phyloP scores from a whole-genome alignment of 2,797 vertebrate genomes.

The Gadopsis bispinosus region DNA sequence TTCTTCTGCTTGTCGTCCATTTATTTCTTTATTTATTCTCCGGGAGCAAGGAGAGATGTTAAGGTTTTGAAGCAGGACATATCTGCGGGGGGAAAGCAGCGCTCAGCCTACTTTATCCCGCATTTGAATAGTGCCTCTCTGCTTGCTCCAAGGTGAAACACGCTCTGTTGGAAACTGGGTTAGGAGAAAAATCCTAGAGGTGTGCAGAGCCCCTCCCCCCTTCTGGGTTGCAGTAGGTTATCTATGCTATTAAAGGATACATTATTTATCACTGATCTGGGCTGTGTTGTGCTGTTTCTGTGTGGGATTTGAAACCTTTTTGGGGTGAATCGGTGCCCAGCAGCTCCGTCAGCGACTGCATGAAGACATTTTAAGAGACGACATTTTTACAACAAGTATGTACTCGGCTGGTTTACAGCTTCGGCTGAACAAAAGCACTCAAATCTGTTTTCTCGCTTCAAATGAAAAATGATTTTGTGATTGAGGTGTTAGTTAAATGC shows the following conservation, averaged over 20 bases:
- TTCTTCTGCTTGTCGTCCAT: slow-evolving; percentile 73
- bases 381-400: no score
- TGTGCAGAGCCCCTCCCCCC: slow-evolving; percentile 1
- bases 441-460: neutral
- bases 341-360: slow-evolving; percentile 14
- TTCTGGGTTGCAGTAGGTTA: slow-evolving; percentile 43
- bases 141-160: slow-evolving; percentile 78
- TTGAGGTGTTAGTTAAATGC: neutral
- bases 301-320: slow-evolving; percentile 35
- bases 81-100: slow-evolving; percentile 73
- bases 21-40: slow-evolving; percentile 84
- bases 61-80: slow-evolving; percentile 81
- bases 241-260: slow-evolving; percentile 48
- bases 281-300: slow-evolving; percentile 35
- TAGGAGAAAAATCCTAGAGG: slow-evolving; percentile 59
- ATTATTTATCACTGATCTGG: slow-evolving; percentile 60
- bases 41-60: slow-evolving; percentile 74
- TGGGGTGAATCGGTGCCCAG: slow-evolving; percentile 9
- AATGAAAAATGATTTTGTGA: neutral
- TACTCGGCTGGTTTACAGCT: neutral
- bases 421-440: neutral
- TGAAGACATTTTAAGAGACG: slow-evolving; percentile 9
- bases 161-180: slow-evolving; percentile 73
- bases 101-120: slow-evolving; percentile 83
- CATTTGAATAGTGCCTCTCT: slow-evolving; percentile 77